Base-by-base conservation (phyloP, 2,797 vertebrate genomes). In the Lophius americanus region DNA sequence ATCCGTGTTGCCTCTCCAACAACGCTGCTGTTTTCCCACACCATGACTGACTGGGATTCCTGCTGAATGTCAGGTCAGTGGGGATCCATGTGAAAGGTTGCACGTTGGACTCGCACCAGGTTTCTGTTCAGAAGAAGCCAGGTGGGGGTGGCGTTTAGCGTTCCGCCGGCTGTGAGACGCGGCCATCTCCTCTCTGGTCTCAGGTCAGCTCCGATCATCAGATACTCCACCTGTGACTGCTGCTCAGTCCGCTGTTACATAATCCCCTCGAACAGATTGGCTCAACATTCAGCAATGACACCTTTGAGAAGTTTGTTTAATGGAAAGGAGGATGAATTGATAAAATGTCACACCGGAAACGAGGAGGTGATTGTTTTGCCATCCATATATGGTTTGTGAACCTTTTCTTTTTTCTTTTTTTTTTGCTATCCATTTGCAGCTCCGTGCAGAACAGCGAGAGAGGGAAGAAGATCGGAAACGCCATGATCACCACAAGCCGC, bases 361-460 rank as follows among this genome's bases (percentile, higher is more conserved):
- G 0, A 14, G 11, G 23, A 33, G 42, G 7, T 3, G 57, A 47
- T 23, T 23, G 23, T 23, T 23, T 23, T 23, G 23, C 23, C 0
- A 11, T 53, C n/a, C n/a, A 43, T 1, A 2, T 3, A 0, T 23
- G 9, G 9, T 42, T 70, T 0, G 3, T 60, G 5, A 61, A 64
- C 14, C 6, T 51, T 3, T 12, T 51, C 10, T 3, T 6, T 8
- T 4, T n/a, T 13, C 1, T 32, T 46, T 52, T 54, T 4, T 23
- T 23, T 23, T 23, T 23, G 23, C 23, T 23, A 23, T 23, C 23
- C 23, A 23, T 23, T 81, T 77, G 5, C 85, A 99, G 98, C 88
- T 98, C 97, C 39, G 95, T 99, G 78, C 96, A 98, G 87, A 99
- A 97, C 88, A 99, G 98, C 51, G 98, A 99, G 77, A 94, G 97